These are phyloP conservation scores for Nyctalus aviator DNA, from an alignment of 2,797 vertebrate species.

Conservation along the genomic window DNA sequence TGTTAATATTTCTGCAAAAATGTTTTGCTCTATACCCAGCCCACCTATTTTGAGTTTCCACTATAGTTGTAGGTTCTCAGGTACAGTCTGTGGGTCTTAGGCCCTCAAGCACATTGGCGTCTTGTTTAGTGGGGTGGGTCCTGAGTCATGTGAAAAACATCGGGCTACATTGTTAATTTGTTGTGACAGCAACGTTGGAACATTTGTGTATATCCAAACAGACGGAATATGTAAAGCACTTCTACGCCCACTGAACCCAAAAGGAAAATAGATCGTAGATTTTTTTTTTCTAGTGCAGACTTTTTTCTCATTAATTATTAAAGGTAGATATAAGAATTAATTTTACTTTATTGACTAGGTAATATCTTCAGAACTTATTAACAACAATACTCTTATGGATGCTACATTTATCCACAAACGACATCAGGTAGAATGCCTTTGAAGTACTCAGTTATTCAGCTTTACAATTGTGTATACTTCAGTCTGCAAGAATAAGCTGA, in stretches of 20 bases:
- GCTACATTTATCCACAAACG: neutral
- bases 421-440: neutral
- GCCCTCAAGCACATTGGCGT: neutral
- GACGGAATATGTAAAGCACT: neutral
- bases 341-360: conserved; percentile 7
- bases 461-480: conserved; percentile 21
- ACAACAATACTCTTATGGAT: neutral
- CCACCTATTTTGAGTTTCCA: neutral
- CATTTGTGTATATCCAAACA: neutral
- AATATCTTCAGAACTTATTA: neutral
- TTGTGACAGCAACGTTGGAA: neutral
- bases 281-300: neutral
- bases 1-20: conserved; percentile 4
- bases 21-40: neutral
- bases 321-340: conserved; percentile 10
- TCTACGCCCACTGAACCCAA: neutral
- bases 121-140: neutral
- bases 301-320: conserved; percentile 34
- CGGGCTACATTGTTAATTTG: neutral
- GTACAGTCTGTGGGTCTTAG: neutral
- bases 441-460: neutral
- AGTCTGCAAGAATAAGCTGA: neutral
- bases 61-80: neutral
- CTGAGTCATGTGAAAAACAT: neutral
- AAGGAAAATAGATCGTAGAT: neutral